Evolutionary conservation across 2,888 invertebrate genomes (phyloP).

Genomic region (Galeruca laticollis): DNA sequence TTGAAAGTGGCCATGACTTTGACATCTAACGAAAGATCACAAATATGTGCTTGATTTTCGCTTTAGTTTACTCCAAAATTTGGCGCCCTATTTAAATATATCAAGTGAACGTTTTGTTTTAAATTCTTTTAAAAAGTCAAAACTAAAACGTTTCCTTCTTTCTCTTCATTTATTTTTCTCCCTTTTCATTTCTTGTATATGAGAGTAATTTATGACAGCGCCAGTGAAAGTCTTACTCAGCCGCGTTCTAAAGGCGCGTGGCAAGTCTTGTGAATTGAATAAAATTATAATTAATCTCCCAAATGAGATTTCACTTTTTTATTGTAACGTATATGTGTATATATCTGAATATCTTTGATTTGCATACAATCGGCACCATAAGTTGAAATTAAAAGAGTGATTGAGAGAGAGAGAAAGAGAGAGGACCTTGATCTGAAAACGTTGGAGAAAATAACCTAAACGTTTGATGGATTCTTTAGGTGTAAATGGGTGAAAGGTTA

Average conservation of each 20-base stretch:
- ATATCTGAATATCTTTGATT: slow-evolving; percentile 32
- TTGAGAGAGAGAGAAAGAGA: too few relatives aligned
- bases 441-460: slow-evolving; percentile 17
- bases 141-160: too few relatives aligned
- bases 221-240: slow-evolving; percentile 17
- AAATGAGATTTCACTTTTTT: slow-evolving; percentile 42
- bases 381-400: slow-evolving; percentile 19
- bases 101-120: too few relatives aligned
- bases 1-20: slow-evolving; percentile 39
- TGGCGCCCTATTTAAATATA: too few relatives aligned
- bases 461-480: slow-evolving; percentile 10
- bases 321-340: slow-evolving; percentile 19
- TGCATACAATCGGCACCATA: slow-evolving; percentile 42
- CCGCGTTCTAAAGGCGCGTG: slow-evolving; percentile 17
- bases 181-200: too few relatives aligned
- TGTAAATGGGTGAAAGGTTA: slow-evolving; percentile 20
- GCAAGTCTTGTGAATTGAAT: slow-evolving; percentile 29
- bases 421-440: slow-evolving; percentile 45
- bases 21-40: slow-evolving; percentile 26
- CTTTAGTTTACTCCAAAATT: too few relatives aligned
- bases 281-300: slow-evolving; percentile 27
- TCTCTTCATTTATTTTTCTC: too few relatives aligned
- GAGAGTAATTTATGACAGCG: not conserved
- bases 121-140: too few relatives aligned
- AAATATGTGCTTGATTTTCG: not conserved